Evolutionary conservation across 2,797 vertebrate species (phyloP).

Genomic region (Crenuchus spilurus): DNA sequence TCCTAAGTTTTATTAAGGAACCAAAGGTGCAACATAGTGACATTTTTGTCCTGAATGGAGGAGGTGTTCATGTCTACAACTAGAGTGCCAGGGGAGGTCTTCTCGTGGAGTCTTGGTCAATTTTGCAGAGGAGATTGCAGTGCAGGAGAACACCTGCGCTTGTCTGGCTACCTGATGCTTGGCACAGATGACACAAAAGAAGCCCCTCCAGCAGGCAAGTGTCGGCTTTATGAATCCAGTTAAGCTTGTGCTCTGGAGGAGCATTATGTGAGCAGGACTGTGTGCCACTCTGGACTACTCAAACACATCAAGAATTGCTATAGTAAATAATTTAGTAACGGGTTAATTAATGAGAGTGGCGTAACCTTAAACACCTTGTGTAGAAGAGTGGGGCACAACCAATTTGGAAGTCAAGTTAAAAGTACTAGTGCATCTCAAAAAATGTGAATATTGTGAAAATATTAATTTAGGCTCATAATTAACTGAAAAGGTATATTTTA

Average conservation of each 20-base stretch:
- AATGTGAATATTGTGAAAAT: no score
- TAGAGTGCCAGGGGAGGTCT: neutral
- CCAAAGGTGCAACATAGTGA: no score
- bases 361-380: no score
- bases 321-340: no score
- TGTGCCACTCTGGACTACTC: neutral
- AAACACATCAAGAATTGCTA: neutral
- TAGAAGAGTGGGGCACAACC: no score
- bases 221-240: constrained; percentile 38
- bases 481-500: no score
- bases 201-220: constrained; percentile 4
- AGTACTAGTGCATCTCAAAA: no score
- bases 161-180: neutral
- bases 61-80: neutral
- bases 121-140: neutral
- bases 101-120: neutral
- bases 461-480: no score
- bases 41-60: neutral
- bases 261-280: neutral
- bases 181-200: constrained; percentile 6
- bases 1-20: no score
- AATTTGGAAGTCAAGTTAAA: no score
- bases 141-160: constrained; percentile 14
- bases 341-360: no score
- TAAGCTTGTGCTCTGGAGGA: neutral